Base-by-base conservation (phyloP, 2,888 invertebrate species). In the Cristatella mucedo region DNA sequence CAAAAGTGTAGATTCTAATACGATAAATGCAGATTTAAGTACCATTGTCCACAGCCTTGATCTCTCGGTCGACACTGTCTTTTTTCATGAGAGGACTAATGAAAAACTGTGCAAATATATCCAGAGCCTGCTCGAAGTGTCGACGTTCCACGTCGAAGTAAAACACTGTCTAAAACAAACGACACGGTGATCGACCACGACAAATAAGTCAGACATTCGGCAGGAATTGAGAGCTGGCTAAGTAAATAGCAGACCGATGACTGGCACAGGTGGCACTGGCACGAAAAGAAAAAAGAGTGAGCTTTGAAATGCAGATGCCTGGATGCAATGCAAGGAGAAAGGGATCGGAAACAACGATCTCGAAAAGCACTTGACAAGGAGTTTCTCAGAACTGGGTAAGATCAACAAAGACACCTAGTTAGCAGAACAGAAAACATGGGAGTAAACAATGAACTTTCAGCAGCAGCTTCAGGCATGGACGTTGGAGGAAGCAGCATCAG, bases 81-180 rank as follows among this genome's bases (percentile, higher is more conserved):
- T 78, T 74, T 56, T 75, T 76, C 78, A 89, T 78, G 30, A 89
- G 70, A 0, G 89, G 89, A 29, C 74, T 71, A 45, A 82, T 80
- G 62, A 89, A 83, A 68, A 87, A 80, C 56, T 85, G 81, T 31
- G 85, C 78, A 70, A 89, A 86, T 67, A 76, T 76, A 59, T 87
- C 84, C 61, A 89, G 71, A 0, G 80, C 79, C 38, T 76, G 74
- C 1, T 72, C 70, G 19, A 89, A 72, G 61, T 81, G 71, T 53
- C 79, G 77, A 61, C 82, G 80, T 42, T 80, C 77, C 47, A 85
- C 77, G 59, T 85, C 85, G 65, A 89, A 86, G 63, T 84, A 80
- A 67, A 85, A 89, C 1, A 78, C 76, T 0, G 87, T 89, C 53
- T 63, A 54, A 30, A 52, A 53, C 41, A n/a, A n/a, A n/a, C n/a